Evolutionary conservation across 1,140 invertebrate species (phyloP), one percentile per base, ranked within the genome.

Genomic region (Oscheius sp.): DNA sequence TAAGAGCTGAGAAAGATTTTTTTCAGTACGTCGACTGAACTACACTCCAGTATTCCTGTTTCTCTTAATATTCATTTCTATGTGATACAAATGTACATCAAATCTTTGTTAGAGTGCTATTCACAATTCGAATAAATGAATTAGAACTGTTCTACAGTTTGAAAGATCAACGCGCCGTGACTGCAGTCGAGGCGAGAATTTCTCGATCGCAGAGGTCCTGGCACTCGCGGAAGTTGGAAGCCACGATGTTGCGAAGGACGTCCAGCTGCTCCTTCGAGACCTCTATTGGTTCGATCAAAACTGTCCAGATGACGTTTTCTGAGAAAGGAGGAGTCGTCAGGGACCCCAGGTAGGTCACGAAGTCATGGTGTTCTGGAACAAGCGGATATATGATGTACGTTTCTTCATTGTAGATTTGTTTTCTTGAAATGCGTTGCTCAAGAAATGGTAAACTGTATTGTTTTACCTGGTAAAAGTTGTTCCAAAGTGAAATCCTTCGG

Each of bases 331-430:
- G 82, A 3, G 83, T 84, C 3, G 82, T 84, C 34, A 84, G 61
- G 1, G 82, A 84, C 0, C 83, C 83, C 4, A 64, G 76, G 38
- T 83, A 85, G 1, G 83, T 85, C 72, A 76, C 84, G 70, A 79
- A 85, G 31, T 79, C 68, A 36, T 68, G 70, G 18, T 76, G 32
- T 3, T 79, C 78, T 59, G 52, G 45, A 38, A 67, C 15, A 67
- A 18, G 55, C 15, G 36, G 23, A 15, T n/a, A 18, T 59, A 18
- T 59, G 13, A 59, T 15, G 26, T 59, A 26, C n/a, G 13, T 45
- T 45, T 13, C 20, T 20, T 13, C 13, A 45, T 13, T 20, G 13
- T 45, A 13, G 13, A n/a, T 13, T 20, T 20, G 13, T 13, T 45
- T 45, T 45, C 20, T 45, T 45, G 10, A 45, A 45, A 13, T 45